These are phyloP conservation scores for Ianthella basta DNA, from an alignment of 37 sponge, comb jelly and placozoan genomes.

Conservation along the genomic window DNA sequence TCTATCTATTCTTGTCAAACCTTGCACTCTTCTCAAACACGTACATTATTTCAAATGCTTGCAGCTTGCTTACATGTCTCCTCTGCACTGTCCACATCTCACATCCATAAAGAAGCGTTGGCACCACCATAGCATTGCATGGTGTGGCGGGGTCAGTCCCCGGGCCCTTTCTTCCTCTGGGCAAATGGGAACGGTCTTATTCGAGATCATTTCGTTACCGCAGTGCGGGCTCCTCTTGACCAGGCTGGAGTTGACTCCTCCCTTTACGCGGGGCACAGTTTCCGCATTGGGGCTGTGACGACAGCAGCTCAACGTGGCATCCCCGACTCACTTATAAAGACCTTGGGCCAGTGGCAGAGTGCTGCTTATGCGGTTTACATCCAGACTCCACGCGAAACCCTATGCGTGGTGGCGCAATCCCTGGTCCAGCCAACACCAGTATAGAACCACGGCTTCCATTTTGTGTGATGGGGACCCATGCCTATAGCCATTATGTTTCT, in stretches of 20 bases:
- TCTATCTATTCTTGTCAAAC: no score
- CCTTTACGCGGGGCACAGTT: slow-evolving; percentile 13
- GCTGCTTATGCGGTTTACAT: not conserved
- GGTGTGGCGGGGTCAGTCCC: not conserved
- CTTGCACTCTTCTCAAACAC: no score
- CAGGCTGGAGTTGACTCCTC: not conserved
- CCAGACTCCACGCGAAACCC: not conserved
- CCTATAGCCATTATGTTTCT: no score
- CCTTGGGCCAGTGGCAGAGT: slow-evolving; percentile 20
- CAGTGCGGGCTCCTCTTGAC: not conserved
- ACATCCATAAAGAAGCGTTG: no score
- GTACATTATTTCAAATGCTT: no score
- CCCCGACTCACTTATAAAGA: slow-evolving; percentile 9
- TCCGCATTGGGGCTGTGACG: slow-evolving; percentile 18
- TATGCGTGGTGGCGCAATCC: not conserved
- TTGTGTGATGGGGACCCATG: no score
- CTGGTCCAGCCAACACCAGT: not conserved
- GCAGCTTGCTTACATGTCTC: no score
- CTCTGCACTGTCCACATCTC: no score
- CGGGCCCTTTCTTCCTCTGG: not conserved
- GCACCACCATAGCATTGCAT: no score
- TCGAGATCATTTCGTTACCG: not conserved
- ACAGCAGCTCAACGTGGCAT: not conserved
- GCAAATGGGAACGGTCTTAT: not conserved
- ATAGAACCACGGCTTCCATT: no score